phyloP scores from a whole-genome alignment of 2,888 invertebrate genomes.

The Quadroppia sp. region DNA sequence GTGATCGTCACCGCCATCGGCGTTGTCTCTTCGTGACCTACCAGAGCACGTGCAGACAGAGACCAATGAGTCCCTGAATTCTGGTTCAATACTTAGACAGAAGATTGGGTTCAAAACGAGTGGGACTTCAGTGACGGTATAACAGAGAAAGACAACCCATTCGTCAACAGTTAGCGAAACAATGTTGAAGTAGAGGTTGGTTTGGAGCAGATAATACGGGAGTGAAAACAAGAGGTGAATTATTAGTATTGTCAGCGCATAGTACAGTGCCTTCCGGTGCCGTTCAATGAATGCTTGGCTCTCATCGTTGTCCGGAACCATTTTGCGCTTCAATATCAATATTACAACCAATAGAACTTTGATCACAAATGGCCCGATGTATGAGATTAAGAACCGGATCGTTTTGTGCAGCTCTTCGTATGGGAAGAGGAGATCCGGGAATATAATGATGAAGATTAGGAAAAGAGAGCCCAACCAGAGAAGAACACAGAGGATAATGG shows the following conservation, averaged over 20 bases:
- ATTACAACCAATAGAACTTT: constrained; percentile 36
- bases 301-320: constrained; percentile 39
- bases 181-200: constrained; percentile 34
- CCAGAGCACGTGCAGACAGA: constrained; percentile 39
- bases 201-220: constrained; percentile 39
- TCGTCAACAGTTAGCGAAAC: constrained; percentile 35
- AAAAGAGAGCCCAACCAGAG: constrained; percentile 38
- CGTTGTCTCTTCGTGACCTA: constrained; percentile 18
- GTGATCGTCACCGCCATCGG: constrained; percentile 39
- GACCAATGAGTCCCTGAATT: constrained; percentile 39
- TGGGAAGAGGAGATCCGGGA: constrained; percentile 35
- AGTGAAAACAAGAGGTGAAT: constrained; percentile 37
- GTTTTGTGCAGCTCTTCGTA: constrained; percentile 28
- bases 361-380: constrained; percentile 39
- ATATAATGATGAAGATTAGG: constrained; percentile 37
- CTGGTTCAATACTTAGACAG: constrained; percentile 38
- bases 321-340: constrained; percentile 38
- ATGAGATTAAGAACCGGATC: constrained; percentile 36
- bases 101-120: constrained; percentile 40
- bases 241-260: constrained; percentile 36
- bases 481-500: constrained; percentile 26
- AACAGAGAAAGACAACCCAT: constrained; percentile 36
- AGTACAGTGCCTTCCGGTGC: constrained; percentile 39
- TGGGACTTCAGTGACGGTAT: constrained; percentile 34
- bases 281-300: constrained; percentile 39